Evolutionary conservation across 1,140 invertebrate species (phyloP).

Genomic region (Drosophila pseudoananassae): DNA sequence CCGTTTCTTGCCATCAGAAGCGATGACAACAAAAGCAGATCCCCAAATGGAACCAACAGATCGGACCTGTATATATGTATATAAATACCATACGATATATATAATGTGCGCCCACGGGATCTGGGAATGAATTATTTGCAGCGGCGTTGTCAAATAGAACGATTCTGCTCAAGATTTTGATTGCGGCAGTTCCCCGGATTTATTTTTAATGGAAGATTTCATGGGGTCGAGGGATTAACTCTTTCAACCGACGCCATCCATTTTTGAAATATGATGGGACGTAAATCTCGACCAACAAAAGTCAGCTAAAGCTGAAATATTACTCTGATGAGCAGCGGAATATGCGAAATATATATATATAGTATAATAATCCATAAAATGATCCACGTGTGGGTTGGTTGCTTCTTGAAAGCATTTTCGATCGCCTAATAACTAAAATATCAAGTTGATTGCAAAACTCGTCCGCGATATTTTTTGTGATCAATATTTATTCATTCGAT

Average conservation of each 20-base stretch:
- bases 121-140: conserved; percentile 27
- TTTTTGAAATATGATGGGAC: conserved; percentile 60
- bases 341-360: conserved; percentile 14
- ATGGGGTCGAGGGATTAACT: conserved; percentile 65
- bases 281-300: conserved; percentile 57
- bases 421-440: conserved; percentile 44
- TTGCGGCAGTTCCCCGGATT: conserved; percentile 55
- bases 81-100: background rate
- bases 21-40: conserved; percentile 25
- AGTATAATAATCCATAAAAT: conserved; percentile 32
- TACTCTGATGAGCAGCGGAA: conserved; percentile 41
- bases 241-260: conserved; percentile 39
- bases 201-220: conserved; percentile 69
- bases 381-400: conserved; percentile 25
- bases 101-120: conserved; percentile 20
- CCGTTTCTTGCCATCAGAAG: conserved; percentile 32
- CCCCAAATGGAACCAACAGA: conserved; percentile 7
- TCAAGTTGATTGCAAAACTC: conserved; percentile 65
- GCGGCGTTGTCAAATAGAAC: conserved; percentile 52
- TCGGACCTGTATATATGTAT: conserved; percentile 23
- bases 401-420: conserved; percentile 26
- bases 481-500: conserved; percentile 73
- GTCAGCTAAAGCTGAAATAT: conserved; percentile 63
- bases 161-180: conserved; percentile 57
- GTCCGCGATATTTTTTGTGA: conserved; percentile 39